Conservation (phyloP, 2,888 invertebrate genomes). For the Dichetophora obliterata region DNA sequence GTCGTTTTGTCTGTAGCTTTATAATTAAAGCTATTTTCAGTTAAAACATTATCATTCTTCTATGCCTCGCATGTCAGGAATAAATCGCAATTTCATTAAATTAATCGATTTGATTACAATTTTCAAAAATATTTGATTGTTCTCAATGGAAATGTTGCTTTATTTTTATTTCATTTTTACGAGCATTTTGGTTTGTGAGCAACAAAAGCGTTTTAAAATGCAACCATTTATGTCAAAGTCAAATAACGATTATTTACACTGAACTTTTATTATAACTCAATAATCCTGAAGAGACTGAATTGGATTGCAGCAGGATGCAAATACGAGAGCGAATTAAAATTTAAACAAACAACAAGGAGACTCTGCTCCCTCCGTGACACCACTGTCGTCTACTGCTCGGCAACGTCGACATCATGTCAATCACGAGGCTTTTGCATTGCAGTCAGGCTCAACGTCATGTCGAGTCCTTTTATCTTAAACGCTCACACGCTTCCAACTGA, state of each 20-base stretch:
- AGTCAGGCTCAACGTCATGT: no score
- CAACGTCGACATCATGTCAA: neutral
- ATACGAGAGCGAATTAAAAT: no score
- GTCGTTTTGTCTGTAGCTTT: neutral
- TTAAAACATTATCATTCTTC: neutral
- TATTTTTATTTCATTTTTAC: no score
- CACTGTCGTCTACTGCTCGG: no score
- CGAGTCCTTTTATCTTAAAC: neutral
- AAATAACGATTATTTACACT: slow-evolving; percentile 6
- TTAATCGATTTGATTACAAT: no score
- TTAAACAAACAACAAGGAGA: neutral
- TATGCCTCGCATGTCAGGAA: neutral
- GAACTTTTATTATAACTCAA: slow-evolving; percentile 2
- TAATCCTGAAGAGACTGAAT: neutral
- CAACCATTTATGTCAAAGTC: neutral
- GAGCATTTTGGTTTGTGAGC: neutral
- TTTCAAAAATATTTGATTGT: no score
- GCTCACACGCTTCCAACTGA: neutral
- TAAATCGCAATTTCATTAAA: no score
- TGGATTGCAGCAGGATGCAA: no score
- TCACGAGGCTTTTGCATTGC: neutral
- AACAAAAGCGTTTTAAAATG: neutral
- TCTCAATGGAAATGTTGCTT: no score
- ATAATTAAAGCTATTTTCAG: neutral
- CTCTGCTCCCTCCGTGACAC: neutral